phyloP scores from a whole-genome alignment of 1,140 invertebrate species.

The Teleopsis dalmanni region DNA sequence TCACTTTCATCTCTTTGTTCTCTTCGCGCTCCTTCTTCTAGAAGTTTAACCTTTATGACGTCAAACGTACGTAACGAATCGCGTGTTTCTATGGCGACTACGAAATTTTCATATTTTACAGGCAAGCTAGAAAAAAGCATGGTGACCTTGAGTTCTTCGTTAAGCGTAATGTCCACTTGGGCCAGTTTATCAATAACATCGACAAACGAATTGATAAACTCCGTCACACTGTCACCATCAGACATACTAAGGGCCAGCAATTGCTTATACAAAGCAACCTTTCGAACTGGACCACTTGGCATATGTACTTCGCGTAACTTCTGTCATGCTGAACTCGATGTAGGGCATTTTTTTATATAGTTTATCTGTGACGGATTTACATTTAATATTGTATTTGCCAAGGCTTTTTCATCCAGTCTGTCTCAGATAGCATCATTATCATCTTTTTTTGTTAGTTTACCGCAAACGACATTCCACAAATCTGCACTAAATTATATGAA shows the following conservation, averaged over 20 bases:
- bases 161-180: conserved; percentile 8
- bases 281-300: conserved; percentile 11
- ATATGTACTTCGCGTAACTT: conserved; percentile 13
- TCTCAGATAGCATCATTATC: no score
- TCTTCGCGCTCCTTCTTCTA: conserved; percentile 11
- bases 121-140: conserved; percentile 15
- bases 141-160: conserved; percentile 11
- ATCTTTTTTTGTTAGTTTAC: no score
- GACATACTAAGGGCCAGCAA: conserved; percentile 10
- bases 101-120: conserved; percentile 12
- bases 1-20: background rate
- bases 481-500: no score
- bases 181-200: conserved; percentile 4
- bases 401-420: no score
- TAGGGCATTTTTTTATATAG: no score
- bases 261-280: conserved; percentile 12
- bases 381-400: no score
- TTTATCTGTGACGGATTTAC: no score
- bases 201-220: conserved; percentile 10
- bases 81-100: conserved; percentile 14
- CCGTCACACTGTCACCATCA: conserved; percentile 1
- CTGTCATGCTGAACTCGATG: conserved; percentile 13
- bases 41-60: conserved; percentile 11
- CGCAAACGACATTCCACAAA: no score
- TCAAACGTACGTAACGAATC: conserved; percentile 11